Evolutionary conservation across 2,888 invertebrate species (phyloP), one percentile per base, ranked within the genome.

Genomic region (Eupeodes luniger): DNA sequence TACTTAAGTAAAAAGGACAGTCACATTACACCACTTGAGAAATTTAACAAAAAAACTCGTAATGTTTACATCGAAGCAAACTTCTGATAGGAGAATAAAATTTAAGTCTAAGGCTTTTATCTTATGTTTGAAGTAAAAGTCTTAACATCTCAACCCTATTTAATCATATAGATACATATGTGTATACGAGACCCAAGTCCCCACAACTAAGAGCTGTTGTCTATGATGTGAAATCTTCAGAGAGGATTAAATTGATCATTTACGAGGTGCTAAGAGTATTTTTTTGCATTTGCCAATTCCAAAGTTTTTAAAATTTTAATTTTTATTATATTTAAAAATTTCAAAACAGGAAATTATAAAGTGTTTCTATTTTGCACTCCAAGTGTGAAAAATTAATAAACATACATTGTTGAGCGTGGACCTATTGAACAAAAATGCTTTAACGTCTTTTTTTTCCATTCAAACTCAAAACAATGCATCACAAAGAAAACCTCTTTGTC

Each of bases 261-360:
- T 83, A 87, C 83, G 72, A 87, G 59, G 87, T 80, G 87, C 87
- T 83, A 83, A 87, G 77, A 87, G 87, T 70, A 11, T 87, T 51
- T 70, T 66, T 64, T 64, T 44, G 47, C 4, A 86, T 86, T 82
- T 55, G 75, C 86, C 70, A 74, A 59, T 78, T 74, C 70, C 78
- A 53, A 55, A 70, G 62, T 77, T 69, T 14, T 36, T 19, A 19
- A 40, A 40, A 7, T 55, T 55, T 7, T 4, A 19, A n/a, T 62
- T 62, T 61, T 19, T 12, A 27, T 27, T 44, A 11, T 27, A 16
- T 44, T 16, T 0, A 1, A 4, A 47, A 47, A 10, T 11, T 47
- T 47, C 0, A 47, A 47, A 44, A 5, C 5, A 44, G 44, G 19
- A 44, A 47, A 64, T 49, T 1, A 47, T 49, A 66, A 66, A 49